These are phyloP conservation scores for Lepilemur septentrionalis DNA, from an alignment of 2,797 vertebrate genomes.

Conservation along the genomic window DNA sequence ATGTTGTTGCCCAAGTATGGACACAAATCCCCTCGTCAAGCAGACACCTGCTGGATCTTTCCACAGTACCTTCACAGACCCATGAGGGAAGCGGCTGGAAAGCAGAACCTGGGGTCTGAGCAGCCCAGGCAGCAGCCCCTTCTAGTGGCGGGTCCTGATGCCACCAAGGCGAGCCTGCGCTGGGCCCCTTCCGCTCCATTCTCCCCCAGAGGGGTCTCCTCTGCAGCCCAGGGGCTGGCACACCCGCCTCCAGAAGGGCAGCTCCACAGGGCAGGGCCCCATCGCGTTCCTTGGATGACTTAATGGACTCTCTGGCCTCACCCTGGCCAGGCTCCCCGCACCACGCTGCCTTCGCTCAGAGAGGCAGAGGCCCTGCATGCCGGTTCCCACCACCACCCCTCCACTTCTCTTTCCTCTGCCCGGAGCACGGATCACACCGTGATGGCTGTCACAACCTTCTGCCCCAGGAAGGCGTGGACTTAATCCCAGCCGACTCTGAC, in stretches of 20 bases:
- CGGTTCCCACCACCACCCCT: background rate
- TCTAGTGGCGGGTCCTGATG: background rate
- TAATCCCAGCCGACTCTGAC: rapidly evolving
- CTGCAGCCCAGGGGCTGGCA: background rate
- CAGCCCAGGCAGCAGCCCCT: background rate
- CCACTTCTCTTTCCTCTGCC: background rate
- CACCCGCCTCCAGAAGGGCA: background rate
- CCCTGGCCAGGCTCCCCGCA: background rate
- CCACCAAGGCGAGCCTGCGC: too few species aligned
- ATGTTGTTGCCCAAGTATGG: background rate
- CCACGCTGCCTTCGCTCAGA: background rate
- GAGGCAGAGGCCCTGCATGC: background rate
- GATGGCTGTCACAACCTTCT: background rate
- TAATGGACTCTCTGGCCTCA: background rate
- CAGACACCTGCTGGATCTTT: background rate
- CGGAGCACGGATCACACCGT: background rate
- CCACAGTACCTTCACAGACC: background rate
- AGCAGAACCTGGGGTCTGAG: background rate
- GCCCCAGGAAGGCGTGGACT: rapidly evolving
- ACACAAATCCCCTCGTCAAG: background rate
- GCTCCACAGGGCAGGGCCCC: background rate
- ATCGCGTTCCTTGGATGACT: background rate
- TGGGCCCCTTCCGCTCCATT: background rate
- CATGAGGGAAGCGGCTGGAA: background rate
- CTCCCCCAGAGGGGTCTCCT: background rate